Evolutionary conservation across 2,797 vertebrate genomes (phyloP), one percentile per base, ranked within the genome.

Genomic region (Spea hammondii): DNA sequence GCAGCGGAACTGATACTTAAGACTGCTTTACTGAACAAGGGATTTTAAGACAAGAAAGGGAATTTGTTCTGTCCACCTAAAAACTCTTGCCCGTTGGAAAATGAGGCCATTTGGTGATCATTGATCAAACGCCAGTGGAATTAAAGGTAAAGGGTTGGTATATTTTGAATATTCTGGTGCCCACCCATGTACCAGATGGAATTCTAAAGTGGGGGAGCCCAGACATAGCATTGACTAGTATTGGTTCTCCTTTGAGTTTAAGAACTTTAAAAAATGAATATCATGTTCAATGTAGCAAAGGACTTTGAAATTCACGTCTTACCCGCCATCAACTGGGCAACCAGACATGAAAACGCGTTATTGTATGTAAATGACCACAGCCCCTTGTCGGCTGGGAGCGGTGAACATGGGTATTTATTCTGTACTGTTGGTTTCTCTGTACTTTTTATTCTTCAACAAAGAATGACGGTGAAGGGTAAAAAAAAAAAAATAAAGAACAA

Each of bases 1-100:
- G 55, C 48, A 46, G 45, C 12, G 14, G 48, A 32, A 64, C 48
- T 3, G 5, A 59, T 55, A 45, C 6, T 32, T 32, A 6, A 70
- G 65, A 75, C 75, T 69, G 80, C 75, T 82, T 69, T 74, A 44
- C 48, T 73, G 74, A 71, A 81, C 69, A 67, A 67, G 68, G 50
- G 47, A 65, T 48, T 32, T 32, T n/a, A 55, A 76, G 53, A 54
- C 14, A 50, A 55, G 69, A 66, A 17, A 49, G 65, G 70, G 57
- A 4, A 45, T 74, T 70, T 32, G 32, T 32, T 53, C 59, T n/a
- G 57, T 59, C 4, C 11, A 65, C 9, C 13, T 1, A 0, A 14
- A 4, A 65, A 65, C 55, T n/a, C 1, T 50, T 32, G 50, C 32
- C 6, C 45, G 10, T 54, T 78, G 62, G 79, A 57, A 54, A 44